phyloP scores from a whole-genome alignment of 2,797 vertebrate genomes.

The Schizopygopsis malacanthus region DNA sequence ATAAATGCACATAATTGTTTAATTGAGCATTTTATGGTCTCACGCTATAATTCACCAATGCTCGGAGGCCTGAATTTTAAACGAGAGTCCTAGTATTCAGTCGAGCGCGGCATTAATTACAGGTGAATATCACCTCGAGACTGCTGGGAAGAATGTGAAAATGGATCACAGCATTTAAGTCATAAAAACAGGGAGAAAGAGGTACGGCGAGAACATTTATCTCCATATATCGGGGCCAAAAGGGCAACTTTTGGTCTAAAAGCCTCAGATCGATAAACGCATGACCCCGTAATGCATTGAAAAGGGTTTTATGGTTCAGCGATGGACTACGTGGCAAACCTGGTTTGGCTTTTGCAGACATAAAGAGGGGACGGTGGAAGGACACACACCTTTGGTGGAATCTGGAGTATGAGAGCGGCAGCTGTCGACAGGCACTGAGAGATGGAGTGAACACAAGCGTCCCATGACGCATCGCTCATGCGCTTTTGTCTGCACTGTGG shows the following conservation, averaged over 20 bases:
- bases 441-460: constrained; percentile 68
- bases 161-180: constrained; percentile 20
- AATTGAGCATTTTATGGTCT: constrained; percentile 77
- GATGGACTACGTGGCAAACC: neutral
- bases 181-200: constrained; percentile 8
- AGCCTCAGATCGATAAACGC: neutral
- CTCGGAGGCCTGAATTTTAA: constrained; percentile 66
- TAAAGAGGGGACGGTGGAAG: constrained; percentile 28
- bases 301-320: neutral
- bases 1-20: constrained; percentile 75
- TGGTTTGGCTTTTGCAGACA: neutral
- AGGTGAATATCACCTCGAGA: constrained; percentile 61
- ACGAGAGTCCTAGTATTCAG: constrained; percentile 64
- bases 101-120: constrained; percentile 73
- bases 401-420: constrained; percentile 50
- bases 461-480: constrained; percentile 58
- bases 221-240: neutral
- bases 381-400: constrained; percentile 39
- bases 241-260: constrained; percentile 9
- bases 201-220: constrained; percentile 8
- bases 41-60: constrained; percentile 67
- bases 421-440: constrained; percentile 65
- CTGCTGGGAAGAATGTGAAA: constrained; percentile 19
- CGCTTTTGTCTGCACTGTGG: constrained; percentile 16
- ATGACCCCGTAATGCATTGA: constrained; percentile 5